Evolutionary conservation across 1,140 invertebrate genomes (phyloP), one percentile per base, ranked within the genome.

Genomic region (Pseudomyrmex concolor): DNA sequence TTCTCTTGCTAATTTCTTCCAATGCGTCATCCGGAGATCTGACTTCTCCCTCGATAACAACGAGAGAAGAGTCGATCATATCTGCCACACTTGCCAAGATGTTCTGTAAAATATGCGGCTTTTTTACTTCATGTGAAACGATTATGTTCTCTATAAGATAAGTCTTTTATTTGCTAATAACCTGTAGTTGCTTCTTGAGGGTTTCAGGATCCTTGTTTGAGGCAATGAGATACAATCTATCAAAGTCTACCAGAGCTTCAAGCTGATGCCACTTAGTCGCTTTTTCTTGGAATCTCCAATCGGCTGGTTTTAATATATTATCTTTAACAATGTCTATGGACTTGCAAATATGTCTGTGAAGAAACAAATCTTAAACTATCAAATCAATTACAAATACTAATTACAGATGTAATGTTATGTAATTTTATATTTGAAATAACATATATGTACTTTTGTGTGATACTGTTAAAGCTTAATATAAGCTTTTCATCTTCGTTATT

Each of bases 241-340:
- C 96, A 91, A 97, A 95, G 89, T 96, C 95, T 89, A 96, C 95
- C 84, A 95, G 94, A 85, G 96, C 96, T 87, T 97, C 95, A n/a
- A 97, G 90, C 88, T 96, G 95, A 85, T 96, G 95, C 97, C 97
- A 97, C 86, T 95, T 95, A 4, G 94, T 95, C 2, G 93, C 84
- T 91, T 95, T 96, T 0, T 95, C 90, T 85, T 95, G 92, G 91
- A 97, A 96, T 87, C 96, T 96, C 94, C 95, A 95, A 7, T 96
- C 95, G 34, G 95, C 95, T 83, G 95, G 94, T 89, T 95, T 96
- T 9, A 96, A 91, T 48, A 90, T 88, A 55, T 88, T 88, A 51
- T 63, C 85, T 13, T 85, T 88, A 76, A 45, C 84, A 15, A 89
- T 76, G 63, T 94, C 92, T 15, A 92, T 84, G 17, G 92, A 92